phyloP scores from a whole-genome alignment of 2,797 vertebrate genomes.

The Gallinago stenura region DNA sequence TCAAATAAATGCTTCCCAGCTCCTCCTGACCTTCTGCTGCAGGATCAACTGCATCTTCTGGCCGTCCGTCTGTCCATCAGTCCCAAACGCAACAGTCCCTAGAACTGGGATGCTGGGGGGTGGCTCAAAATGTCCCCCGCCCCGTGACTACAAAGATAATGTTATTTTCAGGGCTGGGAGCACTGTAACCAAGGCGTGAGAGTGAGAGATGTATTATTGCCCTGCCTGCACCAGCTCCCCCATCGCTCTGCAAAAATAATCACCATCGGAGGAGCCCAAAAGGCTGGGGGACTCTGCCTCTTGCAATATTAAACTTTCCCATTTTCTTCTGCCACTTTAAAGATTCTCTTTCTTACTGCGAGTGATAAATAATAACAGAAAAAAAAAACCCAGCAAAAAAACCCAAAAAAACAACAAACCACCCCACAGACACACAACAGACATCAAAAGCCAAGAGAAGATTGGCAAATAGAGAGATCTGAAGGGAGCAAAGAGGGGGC shows the following conservation, averaged over 20 bases:
- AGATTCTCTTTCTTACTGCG: conserved; percentile 65
- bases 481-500: conserved; percentile 51
- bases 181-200: not conserved
- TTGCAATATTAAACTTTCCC: conserved; percentile 61
- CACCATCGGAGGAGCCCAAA: not conserved
- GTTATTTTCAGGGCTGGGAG: not conserved
- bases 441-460: conserved; percentile 67
- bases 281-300: conserved; percentile 39
- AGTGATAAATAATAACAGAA: conserved; percentile 71
- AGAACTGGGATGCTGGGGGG: not conserved
- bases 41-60: not conserved
- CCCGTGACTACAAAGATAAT: not conserved
- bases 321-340: conserved; percentile 69
- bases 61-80: not conserved
- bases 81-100: not conserved
- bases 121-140: not conserved
- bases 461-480: conserved; percentile 69
- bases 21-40: not conserved
- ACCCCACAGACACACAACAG: conserved; percentile 66
- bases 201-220: not conserved
- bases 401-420: not conserved
- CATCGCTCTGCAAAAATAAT: not conserved
- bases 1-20: not conserved
- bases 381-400: too few species aligned
- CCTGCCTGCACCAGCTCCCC: conserved; percentile 5